Evolutionary conservation across 2,797 vertebrate genomes (phyloP).

Genomic region (Anguilla pacifica): DNA sequence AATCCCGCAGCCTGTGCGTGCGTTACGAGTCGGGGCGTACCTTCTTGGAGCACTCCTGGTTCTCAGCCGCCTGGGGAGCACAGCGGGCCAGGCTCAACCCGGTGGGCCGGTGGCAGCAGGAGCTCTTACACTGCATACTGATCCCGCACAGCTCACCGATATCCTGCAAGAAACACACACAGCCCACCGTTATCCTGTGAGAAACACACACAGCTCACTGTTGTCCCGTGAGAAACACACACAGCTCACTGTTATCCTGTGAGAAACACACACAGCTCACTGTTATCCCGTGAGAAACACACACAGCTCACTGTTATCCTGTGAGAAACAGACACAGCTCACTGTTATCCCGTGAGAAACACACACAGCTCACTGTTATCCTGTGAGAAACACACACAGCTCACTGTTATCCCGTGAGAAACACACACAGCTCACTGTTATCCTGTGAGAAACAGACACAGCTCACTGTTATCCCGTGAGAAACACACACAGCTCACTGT

Average conservation of each 20-base stretch:
- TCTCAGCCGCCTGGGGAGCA: constrained; percentile 55
- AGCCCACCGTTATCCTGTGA: too few species aligned
- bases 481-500: too few species aligned
- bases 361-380: not conserved
- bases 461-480: not conserved
- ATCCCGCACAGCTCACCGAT: constrained; percentile 69
- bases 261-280: too few species aligned
- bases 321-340: too few species aligned
- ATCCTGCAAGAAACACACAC: constrained; percentile 33
- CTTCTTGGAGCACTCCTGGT: constrained; percentile 64
- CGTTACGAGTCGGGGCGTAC: constrained; percentile 46
- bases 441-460: too few species aligned
- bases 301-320: too few species aligned
- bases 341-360: not conserved
- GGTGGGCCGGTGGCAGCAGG: constrained; percentile 53
- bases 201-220: too few species aligned
- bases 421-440: not conserved
- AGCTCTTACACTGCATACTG: constrained; percentile 71
- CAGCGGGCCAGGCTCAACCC: constrained; percentile 67
- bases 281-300: too few species aligned
- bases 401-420: not conserved
- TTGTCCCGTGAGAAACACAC: too few species aligned
- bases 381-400: too few species aligned
- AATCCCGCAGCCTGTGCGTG: not conserved
- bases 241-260: too few species aligned